Percentiles rank a stretch among this genome's conserved stretches.
phyloP scores from a whole-genome alignment of 2,797 vertebrate species.

The Chiloscyllium punctatum region DNA sequence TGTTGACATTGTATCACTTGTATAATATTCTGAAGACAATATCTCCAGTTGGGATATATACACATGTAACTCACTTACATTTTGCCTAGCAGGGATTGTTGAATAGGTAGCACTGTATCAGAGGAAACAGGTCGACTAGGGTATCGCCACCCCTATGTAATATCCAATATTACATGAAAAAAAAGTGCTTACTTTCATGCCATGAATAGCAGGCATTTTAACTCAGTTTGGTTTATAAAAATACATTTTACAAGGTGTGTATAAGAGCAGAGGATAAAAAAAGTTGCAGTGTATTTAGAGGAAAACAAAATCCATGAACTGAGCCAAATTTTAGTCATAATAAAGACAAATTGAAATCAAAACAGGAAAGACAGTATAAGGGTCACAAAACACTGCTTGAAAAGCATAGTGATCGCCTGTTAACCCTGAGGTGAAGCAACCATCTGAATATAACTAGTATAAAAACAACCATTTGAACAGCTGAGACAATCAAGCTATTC shows the following conservation, averaged over 20 bases:
- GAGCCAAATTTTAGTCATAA: neutral
- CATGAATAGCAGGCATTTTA: neutral
- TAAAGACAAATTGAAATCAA: neutral
- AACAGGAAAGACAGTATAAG: neutral
- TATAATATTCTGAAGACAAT: neutral
- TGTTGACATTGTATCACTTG: neutral
- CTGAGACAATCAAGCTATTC: conserved; percentile 11
- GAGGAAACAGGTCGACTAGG: neutral
- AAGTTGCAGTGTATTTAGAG: neutral
- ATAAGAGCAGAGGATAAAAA: neutral
- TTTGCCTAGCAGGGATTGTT: neutral
- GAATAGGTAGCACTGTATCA: neutral
- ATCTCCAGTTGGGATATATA: neutral
- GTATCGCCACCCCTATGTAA: too few relatives aligned
- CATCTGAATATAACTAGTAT: neutral
- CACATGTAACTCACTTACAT: neutral
- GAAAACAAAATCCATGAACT: neutral
- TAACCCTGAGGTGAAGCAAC: neutral
- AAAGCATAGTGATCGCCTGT: neutral
- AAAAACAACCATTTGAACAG: neutral
- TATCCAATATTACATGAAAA: neutral
- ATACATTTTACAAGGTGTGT: neutral
- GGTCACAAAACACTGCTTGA: neutral
- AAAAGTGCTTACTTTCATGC: neutral
- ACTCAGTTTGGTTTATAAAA: neutral